These are phyloP conservation scores for Oophaga pumilio DNA, from an alignment of 2,113 vertebrate species.

Conservation along the genomic window DNA sequence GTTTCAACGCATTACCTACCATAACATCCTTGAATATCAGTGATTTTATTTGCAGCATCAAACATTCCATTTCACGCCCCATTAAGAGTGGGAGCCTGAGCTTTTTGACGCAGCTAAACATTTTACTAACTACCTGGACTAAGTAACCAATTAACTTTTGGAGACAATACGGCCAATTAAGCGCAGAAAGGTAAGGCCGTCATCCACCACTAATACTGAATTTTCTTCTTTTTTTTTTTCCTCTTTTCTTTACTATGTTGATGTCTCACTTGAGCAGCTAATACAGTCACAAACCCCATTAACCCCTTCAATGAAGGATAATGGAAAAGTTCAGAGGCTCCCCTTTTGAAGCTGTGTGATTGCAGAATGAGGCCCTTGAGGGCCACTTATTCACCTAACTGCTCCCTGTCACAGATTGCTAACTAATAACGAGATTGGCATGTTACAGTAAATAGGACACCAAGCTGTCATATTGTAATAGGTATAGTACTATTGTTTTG, in stretches of 20 bases:
- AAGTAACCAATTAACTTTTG: slow-evolving; percentile 99
- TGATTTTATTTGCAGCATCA: slow-evolving; percentile 99
- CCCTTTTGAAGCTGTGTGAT: slow-evolving; percentile 72
- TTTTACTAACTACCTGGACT: slow-evolving; percentile 99
- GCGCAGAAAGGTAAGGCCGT: slow-evolving; percentile 97
- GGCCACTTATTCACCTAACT: slow-evolving; percentile 75
- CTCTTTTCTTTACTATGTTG: slow-evolving; percentile 71
- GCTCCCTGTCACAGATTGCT: slow-evolving; percentile 70
- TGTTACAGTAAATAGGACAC: slow-evolving; percentile 60
- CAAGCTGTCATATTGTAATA: slow-evolving; percentile 51
- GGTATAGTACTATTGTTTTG: neutral
- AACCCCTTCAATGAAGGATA: slow-evolving; percentile 74
- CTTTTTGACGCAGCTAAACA: slow-evolving; percentile 99
- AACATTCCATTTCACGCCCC: slow-evolving; percentile 99
- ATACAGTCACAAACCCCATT: slow-evolving; percentile 78
- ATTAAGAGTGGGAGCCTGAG: slow-evolving; percentile 99
- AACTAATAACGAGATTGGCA: slow-evolving; percentile 62
- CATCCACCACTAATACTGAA: slow-evolving; percentile 89
- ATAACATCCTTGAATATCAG: slow-evolving; percentile 99
- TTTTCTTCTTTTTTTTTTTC: slow-evolving; percentile 71
- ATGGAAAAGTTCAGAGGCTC: slow-evolving; percentile 78
- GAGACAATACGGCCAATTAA: slow-evolving; percentile 99
- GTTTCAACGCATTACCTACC: slow-evolving; percentile 99
- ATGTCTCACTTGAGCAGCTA: slow-evolving; percentile 75
- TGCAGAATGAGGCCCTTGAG: slow-evolving; percentile 73